phyloP scores from a whole-genome alignment of 2,797 vertebrate genomes.

The Furcifer pardalis region DNA sequence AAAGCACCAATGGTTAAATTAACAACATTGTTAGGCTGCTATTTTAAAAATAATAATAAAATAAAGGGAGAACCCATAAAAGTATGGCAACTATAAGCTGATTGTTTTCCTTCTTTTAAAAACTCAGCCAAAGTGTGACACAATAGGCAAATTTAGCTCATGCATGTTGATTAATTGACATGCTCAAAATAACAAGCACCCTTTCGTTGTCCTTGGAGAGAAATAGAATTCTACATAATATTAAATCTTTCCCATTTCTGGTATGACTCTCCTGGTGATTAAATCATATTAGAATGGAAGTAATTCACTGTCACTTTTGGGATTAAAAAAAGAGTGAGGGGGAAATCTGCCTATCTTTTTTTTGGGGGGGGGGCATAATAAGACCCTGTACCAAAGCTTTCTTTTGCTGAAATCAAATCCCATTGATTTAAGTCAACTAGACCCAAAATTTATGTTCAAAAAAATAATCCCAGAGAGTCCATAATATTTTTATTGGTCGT shows the following conservation, averaged over 20 bases:
- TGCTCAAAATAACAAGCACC: neutral
- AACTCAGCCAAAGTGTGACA: neutral
- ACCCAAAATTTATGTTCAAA: constrained; percentile 23
- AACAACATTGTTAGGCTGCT: neutral
- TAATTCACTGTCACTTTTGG: constrained; percentile 35
- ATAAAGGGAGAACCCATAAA: neutral
- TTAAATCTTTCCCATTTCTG: neutral
- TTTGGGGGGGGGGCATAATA: too few relatives aligned
- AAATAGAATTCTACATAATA: neutral
- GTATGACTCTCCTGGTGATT: constrained; percentile 42
- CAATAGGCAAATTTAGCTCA: neutral
- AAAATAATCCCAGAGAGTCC: constrained; percentile 42
- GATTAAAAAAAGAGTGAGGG: constrained; percentile 41
- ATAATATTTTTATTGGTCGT: constrained; percentile 48
- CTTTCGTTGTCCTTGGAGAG: neutral
- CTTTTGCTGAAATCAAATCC: constrained; percentile 39
- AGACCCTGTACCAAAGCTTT: constrained; percentile 24
- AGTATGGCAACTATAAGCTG: neutral
- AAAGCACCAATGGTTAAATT: neutral
- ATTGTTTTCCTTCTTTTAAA: neutral
- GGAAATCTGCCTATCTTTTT: constrained; percentile 29
- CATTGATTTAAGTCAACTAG: constrained; percentile 32
- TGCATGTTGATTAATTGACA: neutral
- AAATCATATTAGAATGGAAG: constrained; percentile 47
- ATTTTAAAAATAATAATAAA: neutral